Evolutionary conservation across 2,113 vertebrate species (phyloP).

Genomic region (Chionis minor): DNA sequence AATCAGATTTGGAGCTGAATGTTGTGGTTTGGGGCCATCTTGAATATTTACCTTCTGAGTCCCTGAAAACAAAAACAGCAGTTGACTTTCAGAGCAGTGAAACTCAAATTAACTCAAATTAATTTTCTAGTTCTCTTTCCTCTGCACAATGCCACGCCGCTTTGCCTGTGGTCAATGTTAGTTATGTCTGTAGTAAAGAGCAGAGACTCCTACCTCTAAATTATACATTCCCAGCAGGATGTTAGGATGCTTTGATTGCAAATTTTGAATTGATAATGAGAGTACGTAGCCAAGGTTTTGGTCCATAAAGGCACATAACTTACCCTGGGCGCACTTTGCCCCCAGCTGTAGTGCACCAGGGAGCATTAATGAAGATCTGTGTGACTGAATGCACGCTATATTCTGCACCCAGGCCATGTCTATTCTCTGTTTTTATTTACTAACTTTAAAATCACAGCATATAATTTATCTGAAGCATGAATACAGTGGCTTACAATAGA

Average conservation of each 20-base stretch:
- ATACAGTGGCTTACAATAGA: accelerated
- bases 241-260: background rate
- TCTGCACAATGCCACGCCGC: background rate
- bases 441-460: background rate
- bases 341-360: background rate
- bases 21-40: background rate
- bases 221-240: background rate
- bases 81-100: background rate
- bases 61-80: background rate
- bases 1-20: background rate
- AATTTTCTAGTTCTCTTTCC: background rate
- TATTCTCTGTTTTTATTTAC: background rate
- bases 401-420: background rate
- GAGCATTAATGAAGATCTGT: background rate
- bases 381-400: accelerated
- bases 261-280: background rate
- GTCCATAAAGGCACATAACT: background rate
- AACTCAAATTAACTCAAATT: background rate
- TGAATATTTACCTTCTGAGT: background rate
- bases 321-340: background rate
- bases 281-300: background rate
- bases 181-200: background rate
- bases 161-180: background rate
- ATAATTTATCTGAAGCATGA: background rate
- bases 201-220: background rate